phyloP scores from a whole-genome alignment of 2,797 vertebrate genomes.

The Corythornis leucogaster region DNA sequence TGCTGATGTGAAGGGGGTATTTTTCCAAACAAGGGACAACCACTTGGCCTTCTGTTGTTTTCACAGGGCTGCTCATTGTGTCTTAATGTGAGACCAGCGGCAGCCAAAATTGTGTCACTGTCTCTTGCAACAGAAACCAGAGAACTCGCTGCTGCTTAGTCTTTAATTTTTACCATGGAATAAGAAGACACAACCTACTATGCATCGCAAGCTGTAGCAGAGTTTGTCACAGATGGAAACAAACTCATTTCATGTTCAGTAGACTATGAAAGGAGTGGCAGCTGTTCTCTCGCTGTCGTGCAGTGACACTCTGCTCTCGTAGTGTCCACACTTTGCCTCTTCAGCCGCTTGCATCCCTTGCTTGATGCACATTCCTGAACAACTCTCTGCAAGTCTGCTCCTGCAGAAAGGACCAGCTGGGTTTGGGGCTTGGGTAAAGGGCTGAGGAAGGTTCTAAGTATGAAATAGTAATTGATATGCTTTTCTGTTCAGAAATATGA shows the following conservation, averaged over 20 bases:
- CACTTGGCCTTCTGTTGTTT: neutral
- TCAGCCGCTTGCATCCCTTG: neutral
- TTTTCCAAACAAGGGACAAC: neutral
- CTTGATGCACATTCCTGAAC: rapidly evolving
- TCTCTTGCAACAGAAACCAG: neutral
- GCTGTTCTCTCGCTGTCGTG: neutral
- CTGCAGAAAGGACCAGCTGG: neutral
- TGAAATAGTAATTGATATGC: neutral
- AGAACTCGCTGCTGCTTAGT: neutral
- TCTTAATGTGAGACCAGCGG: neutral
- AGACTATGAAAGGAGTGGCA: conserved; percentile 37
- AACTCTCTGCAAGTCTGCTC: neutral
- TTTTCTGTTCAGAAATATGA: neutral
- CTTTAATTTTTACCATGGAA: conserved; percentile 11
- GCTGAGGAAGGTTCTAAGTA: neutral
- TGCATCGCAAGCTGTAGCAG: neutral
- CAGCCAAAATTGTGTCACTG: neutral
- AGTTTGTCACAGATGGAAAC: conserved; percentile 25
- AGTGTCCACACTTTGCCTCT: neutral
- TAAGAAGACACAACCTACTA: neutral
- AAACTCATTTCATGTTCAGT: conserved; percentile 48
- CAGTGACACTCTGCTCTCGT: neutral
- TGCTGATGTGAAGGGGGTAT: neutral
- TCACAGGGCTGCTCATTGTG: neutral
- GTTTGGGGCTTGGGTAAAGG: neutral